Conservation (phyloP, 2,888 invertebrate genomes). For the Sphaerophoria rueppellii region DNA sequence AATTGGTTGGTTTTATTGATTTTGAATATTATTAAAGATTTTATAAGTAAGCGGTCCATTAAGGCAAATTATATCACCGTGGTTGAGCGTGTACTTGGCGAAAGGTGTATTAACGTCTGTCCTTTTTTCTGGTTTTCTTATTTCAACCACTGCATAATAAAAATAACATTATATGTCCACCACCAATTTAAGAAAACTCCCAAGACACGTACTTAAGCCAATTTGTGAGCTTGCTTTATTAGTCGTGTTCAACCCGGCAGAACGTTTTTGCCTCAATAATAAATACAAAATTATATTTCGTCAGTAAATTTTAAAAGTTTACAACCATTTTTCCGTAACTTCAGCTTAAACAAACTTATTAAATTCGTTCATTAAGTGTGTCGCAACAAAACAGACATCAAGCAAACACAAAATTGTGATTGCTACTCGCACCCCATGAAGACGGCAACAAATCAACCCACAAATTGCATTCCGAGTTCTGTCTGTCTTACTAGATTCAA, state of each 20-base stretch:
- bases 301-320: not conserved
- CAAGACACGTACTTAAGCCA: too few relatives aligned
- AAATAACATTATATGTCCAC: too few relatives aligned
- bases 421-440: conserved; percentile 17
- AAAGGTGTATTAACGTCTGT: too few relatives aligned
- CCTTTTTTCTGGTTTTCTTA: too few relatives aligned
- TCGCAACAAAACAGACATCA: not conserved
- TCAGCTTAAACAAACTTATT: conserved; percentile 6
- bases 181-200: too few relatives aligned
- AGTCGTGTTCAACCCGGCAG: not conserved
- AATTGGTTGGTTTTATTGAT: too few relatives aligned
- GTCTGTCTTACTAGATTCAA: conserved; percentile 35
- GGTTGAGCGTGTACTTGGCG: too few relatives aligned
- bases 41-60: too few relatives aligned
- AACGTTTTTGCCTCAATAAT: not conserved
- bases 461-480: conserved; percentile 46
- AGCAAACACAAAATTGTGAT: conserved; percentile 1
- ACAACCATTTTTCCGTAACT: not conserved
- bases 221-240: too few relatives aligned
- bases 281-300: conserved; percentile 1
- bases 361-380: conserved; percentile 17
- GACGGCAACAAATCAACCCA: conserved; percentile 9
- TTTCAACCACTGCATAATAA: too few relatives aligned
- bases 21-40: too few relatives aligned
- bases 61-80: too few relatives aligned